Conservation (phyloP, 1,140 invertebrate species). For the Rhynchophorus ferrugineus region DNA sequence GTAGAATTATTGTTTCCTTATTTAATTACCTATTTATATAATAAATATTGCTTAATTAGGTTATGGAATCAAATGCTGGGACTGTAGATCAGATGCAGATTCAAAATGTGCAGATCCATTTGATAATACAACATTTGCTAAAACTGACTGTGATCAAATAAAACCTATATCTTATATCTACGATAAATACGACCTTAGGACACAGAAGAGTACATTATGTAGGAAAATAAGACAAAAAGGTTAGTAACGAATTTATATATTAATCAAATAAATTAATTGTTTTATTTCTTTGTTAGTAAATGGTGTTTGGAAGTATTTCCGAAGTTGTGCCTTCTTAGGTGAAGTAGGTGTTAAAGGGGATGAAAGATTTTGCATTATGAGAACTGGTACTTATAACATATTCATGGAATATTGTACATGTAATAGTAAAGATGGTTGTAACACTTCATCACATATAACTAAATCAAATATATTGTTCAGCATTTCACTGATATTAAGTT, state of each 20-base stretch:
- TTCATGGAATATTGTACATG: constrained; percentile 92
- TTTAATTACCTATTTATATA: no score
- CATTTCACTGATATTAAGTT: not conserved
- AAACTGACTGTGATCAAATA: constrained; percentile 73
- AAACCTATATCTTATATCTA: constrained; percentile 54
- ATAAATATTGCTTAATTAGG: constrained; percentile 17
- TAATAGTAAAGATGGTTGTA: constrained; percentile 87
- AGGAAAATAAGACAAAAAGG: constrained; percentile 90
- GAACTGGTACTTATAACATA: constrained; percentile 86
- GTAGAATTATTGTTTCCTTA: no score
- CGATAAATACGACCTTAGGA: constrained; percentile 38
- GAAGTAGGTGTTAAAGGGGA: constrained; percentile 84
- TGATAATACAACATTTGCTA: constrained; percentile 80
- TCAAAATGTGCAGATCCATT: constrained; percentile 89
- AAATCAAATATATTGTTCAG: constrained; percentile 19
- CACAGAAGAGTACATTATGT: constrained; percentile 75
- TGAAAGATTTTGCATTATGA: constrained; percentile 83
- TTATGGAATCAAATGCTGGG: constrained; percentile 78
- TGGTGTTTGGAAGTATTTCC: constrained; percentile 83
- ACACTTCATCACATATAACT: constrained; percentile 44
- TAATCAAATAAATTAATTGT: not conserved
- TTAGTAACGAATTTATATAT: constrained; percentile 35
- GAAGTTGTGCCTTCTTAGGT: constrained; percentile 83
- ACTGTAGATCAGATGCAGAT: constrained; percentile 80
- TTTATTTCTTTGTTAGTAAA: constrained; percentile 57